Evolutionary conservation across 2,797 vertebrate genomes (phyloP).

Genomic region (Xenops minutus): DNA sequence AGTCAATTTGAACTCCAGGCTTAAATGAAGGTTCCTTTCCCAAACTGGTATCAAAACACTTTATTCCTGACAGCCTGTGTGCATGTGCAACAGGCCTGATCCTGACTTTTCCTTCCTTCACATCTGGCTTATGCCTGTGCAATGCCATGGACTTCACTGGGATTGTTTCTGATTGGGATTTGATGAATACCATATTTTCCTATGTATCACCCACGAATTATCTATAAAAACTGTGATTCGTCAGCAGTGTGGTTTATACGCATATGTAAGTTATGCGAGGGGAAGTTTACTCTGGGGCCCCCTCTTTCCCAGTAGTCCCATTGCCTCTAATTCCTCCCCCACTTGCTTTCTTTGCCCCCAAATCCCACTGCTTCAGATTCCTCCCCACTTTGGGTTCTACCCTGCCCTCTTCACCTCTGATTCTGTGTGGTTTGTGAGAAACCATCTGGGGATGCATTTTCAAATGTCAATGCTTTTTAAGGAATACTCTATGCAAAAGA

Average conservation of each 20-base stretch:
- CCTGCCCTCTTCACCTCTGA: neutral
- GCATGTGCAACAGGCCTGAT: neutral
- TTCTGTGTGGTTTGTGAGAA: neutral
- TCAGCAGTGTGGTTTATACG: slow-evolving; percentile 18
- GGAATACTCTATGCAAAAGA: neutral
- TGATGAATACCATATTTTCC: slow-evolving; percentile 39
- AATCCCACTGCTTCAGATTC: neutral
- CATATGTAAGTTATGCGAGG: neutral
- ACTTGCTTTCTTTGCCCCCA: neutral
- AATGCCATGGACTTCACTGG: neutral
- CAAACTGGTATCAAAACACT: neutral
- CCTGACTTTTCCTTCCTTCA: neutral
- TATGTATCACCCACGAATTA: slow-evolving; percentile 23
- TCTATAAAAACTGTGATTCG: slow-evolving; percentile 16
- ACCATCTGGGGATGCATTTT: neutral
- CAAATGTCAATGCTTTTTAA: neutral
- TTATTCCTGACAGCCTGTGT: neutral
- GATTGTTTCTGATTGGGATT: slow-evolving; percentile 12
- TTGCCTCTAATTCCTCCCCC: neutral
- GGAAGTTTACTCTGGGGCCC: slow-evolving; percentile 5
- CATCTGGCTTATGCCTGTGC: slow-evolving; percentile 38
- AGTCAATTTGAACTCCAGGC: neutral
- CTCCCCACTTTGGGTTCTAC: neutral
- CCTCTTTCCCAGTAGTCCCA: neutral
- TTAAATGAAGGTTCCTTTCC: neutral